A percentile compares a stretch with the other conserved stretches of the same genome.
Conservation (phyloP, 2,113 vertebrate species). For the Tretioscincus oriximinensis region DNA sequence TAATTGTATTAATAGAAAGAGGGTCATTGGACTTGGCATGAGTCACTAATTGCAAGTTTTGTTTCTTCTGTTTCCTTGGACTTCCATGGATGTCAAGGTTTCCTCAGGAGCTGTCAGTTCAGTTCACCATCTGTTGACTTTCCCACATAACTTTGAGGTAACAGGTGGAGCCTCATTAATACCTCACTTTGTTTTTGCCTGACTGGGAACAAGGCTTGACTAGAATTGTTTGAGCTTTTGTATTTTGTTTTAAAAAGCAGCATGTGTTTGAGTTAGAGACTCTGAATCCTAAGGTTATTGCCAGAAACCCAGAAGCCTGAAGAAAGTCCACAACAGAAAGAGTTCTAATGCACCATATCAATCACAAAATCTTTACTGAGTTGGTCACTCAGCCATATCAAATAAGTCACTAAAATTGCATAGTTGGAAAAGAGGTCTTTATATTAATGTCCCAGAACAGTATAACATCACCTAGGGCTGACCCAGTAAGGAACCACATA, state of each 20-base stretch:
- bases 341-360: neutral
- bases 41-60: constrained; percentile 57
- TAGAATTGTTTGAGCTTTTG: neutral
- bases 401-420: neutral
- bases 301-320: neutral
- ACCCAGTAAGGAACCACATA: no score
- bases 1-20: constrained; percentile 67
- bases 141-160: constrained; percentile 40
- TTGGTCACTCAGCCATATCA: no score
- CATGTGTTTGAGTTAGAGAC: neutral
- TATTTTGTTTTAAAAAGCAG: neutral
- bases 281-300: neutral
- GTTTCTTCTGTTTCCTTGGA: constrained; percentile 39
- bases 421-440: no score
- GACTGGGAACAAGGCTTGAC: neutral
- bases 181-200: neutral
- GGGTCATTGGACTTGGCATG: constrained; percentile 24
- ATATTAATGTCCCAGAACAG: neutral
- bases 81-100: constrained; percentile 46
- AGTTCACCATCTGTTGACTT: constrained; percentile 50
- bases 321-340: neutral
- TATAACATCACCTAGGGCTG: neutral
- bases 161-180: constrained; percentile 33
- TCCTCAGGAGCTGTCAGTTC: constrained; percentile 63
- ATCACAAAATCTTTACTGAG: no score